phyloP scores from a whole-genome alignment of 64 coral and sea anemone genomes.

The Dendronephthya gigantea region DNA sequence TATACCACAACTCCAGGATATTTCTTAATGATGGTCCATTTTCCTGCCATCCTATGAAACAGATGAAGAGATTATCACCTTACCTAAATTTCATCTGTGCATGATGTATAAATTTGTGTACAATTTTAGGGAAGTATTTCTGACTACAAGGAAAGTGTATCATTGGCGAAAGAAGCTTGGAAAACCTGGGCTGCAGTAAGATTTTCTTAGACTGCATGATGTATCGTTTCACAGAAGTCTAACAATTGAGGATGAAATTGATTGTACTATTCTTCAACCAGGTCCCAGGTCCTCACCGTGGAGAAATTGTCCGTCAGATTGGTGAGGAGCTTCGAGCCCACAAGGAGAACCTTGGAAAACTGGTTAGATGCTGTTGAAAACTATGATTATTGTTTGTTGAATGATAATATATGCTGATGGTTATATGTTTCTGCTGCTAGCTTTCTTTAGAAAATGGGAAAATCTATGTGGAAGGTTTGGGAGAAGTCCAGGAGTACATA shows the following conservation, averaged over 20 bases:
- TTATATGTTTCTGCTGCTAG: slow-evolving; percentile 30
- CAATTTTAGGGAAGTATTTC: slow-evolving; percentile 57
- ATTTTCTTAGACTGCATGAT: background rate
- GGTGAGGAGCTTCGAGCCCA: slow-evolving; percentile 69
- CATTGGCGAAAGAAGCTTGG: slow-evolving; percentile 69
- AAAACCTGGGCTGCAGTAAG: slow-evolving; percentile 83
- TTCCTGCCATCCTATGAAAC: no score
- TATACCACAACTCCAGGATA: no score
- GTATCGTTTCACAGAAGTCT: no score
- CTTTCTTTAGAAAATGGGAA: slow-evolving; percentile 87
- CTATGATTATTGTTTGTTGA: background rate
- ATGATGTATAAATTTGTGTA: no score
- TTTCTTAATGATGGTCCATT: no score
- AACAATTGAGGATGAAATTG: no score
- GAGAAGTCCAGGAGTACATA: slow-evolving; percentile 86
- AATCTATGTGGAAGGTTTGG: slow-evolving; percentile 73
- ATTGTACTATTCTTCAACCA: background rate
- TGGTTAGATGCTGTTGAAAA: slow-evolving; percentile 27
- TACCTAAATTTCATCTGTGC: no score
- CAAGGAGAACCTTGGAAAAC: slow-evolving; percentile 61
- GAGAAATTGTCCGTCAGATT: slow-evolving; percentile 92
- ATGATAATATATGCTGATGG: no score
- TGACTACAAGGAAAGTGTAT: slow-evolving; percentile 74
- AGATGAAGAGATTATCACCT: no score
- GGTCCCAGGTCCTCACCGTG: slow-evolving; percentile 79